A percentile compares a stretch with the other conserved stretches of the same genome.
These are phyloP conservation scores for Bungarus multicinctus DNA, from an alignment of 2,113 vertebrate species.

Conservation along the genomic window DNA sequence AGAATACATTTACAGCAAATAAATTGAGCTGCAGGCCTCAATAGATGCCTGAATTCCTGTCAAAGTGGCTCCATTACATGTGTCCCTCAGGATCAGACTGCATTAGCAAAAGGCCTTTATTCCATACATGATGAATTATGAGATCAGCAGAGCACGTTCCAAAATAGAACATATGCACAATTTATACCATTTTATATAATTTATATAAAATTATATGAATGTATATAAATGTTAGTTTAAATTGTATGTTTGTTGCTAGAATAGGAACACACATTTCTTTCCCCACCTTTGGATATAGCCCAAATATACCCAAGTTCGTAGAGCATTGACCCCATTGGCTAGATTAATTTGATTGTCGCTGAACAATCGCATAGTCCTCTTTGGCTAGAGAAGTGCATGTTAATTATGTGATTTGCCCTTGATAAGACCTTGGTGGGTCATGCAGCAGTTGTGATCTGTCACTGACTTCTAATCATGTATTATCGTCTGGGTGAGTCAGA, in stretches of 20 bases:
- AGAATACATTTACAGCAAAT: constrained; percentile 57
- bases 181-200: background rate
- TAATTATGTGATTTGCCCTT: constrained; percentile 95
- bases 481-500: constrained; percentile 89
- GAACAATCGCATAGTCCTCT: constrained; percentile 87
- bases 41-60: constrained; percentile 66
- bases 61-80: constrained; percentile 70
- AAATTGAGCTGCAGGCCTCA: constrained; percentile 58
- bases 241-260: background rate
- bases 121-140: constrained; percentile 61
- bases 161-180: constrained; percentile 35
- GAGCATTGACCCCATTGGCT: constrained; percentile 88
- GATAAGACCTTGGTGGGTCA: constrained; percentile 96
- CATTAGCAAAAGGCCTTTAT: constrained; percentile 65
- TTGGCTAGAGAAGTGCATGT: constrained; percentile 88
- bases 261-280: constrained; percentile 46
- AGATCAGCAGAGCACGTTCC: constrained; percentile 51
- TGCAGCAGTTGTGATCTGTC: constrained; percentile 96
- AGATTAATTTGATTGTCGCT: constrained; percentile 95
- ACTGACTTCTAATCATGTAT: constrained; percentile 99
- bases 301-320: constrained; percentile 81
- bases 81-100: constrained; percentile 70
- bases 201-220: background rate
- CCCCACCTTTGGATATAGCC: background rate
- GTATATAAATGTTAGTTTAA: constrained; percentile 19